Evolutionary conservation across 2,888 invertebrate species (phyloP), one percentile per base, ranked within the genome.

Genomic region (Nematopogon swammerdamellus): DNA sequence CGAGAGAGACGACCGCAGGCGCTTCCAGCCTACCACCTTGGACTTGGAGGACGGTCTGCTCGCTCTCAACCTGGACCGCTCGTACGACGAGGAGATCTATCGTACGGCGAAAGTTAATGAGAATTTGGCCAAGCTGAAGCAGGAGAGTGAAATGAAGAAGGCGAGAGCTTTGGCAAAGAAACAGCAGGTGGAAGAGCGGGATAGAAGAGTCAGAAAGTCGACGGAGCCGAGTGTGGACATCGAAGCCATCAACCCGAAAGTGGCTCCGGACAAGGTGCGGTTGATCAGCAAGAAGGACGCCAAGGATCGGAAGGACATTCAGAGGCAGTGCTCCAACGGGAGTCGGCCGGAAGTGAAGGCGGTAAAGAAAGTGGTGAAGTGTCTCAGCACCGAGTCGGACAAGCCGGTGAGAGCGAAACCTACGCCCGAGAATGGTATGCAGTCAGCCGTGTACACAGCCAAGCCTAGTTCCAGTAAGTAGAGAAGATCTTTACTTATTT

Each of bases 31-130:
- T 1, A 79, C 80, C 0, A 73, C 80, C 0, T 66, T 82, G 2
- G 82, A 82, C 54, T 56, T 85, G 47, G 85, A 85, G 57, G 83
- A 83, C 49, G 81, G 80, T 1, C 57, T 85, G 6, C 81, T 81
- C 59, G 81, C 79, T 19, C 57, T 85, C 46, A 73, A 74, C 50
- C 62, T 84, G 4, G 81, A 79, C 60, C 70, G 69, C 53, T 64
- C 72, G 1, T 68, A 73, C 53, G 76, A 75, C 52, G 74, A 75
- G 43, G 72, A 74, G 48, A 58, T 65, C 36, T 75, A 74, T 46
- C 61, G 80, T 52, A 80, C 80, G 17, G 72, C 81, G 18, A 83
- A 82, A 58, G 75, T 81, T 0, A 80, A 73, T 55, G 83, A 84
- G 59, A 74, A 75, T 44, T 56, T 80, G 18, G 73, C 74, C 65